Evolutionary conservation across 1,140 invertebrate species (phyloP).

Genomic region (Drosophila bipectinata): DNA sequence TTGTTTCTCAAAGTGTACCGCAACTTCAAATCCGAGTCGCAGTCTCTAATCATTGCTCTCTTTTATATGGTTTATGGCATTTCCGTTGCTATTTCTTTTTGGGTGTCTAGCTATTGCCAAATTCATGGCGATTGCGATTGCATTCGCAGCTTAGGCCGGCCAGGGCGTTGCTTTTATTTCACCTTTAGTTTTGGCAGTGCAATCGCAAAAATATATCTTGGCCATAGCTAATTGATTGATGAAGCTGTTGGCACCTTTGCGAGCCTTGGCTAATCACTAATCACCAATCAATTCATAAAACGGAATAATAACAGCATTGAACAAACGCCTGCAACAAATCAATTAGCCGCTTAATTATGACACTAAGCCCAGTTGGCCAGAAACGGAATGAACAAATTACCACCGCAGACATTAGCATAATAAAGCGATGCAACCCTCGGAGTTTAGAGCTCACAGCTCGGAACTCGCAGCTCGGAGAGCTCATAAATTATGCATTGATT

Average conservation of each 20-base stretch:
- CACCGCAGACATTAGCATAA: constrained; percentile 69
- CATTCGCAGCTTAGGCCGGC: constrained; percentile 26
- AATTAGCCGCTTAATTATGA: constrained; percentile 82
- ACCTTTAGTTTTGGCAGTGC: constrained; percentile 14
- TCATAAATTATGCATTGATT: constrained; percentile 81
- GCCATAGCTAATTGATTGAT: constrained; percentile 72
- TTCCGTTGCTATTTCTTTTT: constrained; percentile 50
- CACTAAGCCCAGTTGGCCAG: constrained; percentile 69
- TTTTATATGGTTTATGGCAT: constrained; percentile 58
- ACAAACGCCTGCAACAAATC: constrained; percentile 77
- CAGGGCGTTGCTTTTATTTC: constrained; percentile 19
- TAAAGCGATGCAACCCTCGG: constrained; percentile 70
- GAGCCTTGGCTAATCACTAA: constrained; percentile 57
- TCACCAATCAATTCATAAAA: constrained; percentile 72
- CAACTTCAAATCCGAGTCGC: constrained; percentile 12
- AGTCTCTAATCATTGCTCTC: constrained; percentile 62
- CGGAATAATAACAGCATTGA: constrained; percentile 51
- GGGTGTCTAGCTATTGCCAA: constrained; percentile 53
- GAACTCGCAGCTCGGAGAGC: constrained; percentile 23
- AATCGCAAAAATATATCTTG: constrained; percentile 50
- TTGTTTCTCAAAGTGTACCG: neutral
- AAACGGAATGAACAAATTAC: constrained; percentile 78
- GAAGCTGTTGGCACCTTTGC: constrained; percentile 73
- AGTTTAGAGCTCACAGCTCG: constrained; percentile 1
- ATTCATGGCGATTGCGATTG: constrained; percentile 58